Base-by-base conservation (phyloP, 2,888 invertebrate genomes). In the Amphipyra berbera region DNA sequence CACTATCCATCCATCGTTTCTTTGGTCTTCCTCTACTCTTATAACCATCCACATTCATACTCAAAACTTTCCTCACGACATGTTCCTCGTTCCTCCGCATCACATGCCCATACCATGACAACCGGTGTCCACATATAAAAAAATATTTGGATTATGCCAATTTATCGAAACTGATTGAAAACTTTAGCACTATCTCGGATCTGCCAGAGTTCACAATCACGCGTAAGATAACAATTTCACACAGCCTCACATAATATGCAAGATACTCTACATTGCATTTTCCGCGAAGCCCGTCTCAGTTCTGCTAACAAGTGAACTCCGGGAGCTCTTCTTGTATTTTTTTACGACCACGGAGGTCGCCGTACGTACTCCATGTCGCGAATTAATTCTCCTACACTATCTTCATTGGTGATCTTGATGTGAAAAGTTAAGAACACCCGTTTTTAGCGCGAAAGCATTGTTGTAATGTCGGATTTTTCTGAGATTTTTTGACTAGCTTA, bases 381-480 rank as follows among this genome's bases (percentile, higher is more conserved):
- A 84, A 84, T 84, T 86, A 85, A 83, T 84, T 77, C 79, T 21
- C 59, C 64, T 21, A 48, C 67, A 40, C 78, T 84, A 86, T 86
- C 86, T 83, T 75, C 74, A 80, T 63, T 78, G 68, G 73, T 71
- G 68, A 86, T 86, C 86, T 83, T 73, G 59, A 75, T 68, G 65
- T 64, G 55, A 56, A 63, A 53, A 71, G 68, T 73, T 76, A 72
- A 66, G 64, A 76, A 58, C 65, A 73, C 75, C 67, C 79, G 81
- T 81, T 82, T 77, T 77, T 79, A 71, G 63, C 67, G 58, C 66
- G 75, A 81, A 79, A 60, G 69, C 70, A 70, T 73, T 55, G 77
- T 77, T 72, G 37, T 77, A 58, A 73, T 72, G 73, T 64, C 10
- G 41, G 13, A 52, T 55, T 63, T 56, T 79, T 77, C 71, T 77